Evolutionary conservation across 1,140 invertebrate species (phyloP), one percentile per base, ranked within the genome.

Genomic region (Drosophila yakuba): DNA sequence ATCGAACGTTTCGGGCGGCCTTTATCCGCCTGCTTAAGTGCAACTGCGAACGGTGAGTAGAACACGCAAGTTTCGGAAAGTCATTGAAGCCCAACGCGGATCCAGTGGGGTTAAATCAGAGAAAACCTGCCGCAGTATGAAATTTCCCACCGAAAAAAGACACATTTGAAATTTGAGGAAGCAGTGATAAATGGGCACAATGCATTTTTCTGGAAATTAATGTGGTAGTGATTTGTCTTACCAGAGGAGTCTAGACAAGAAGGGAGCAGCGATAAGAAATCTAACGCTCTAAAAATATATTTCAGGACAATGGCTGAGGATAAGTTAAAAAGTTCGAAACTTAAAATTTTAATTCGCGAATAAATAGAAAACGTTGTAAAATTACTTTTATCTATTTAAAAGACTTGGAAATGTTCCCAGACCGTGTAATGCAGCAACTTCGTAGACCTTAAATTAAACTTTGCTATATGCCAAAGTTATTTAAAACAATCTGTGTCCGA

Each of bases 1-100:
- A 98, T 92, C 94, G 94, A 57, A 97, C 96, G 2, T 98, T 98
- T 93, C 93, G 97, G 45, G 95, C 96, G 10, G 96, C 97, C 8
- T 98, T 98, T 89, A 94, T 97, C 32, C 93, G 96, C 45, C 93
- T 97, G 7, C 91, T 97, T 5, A 94, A 95, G 52, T 97, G 96
- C 93, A 95, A 95, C 84, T 97, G 96, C 90, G 94, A 95, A 77
- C 95, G 95, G 95, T 96, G 93, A 93, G 91, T 89, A 20, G 32
- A 10, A 36, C 8, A 1, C 10, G 2, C 10, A n/a, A 28, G 36
- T 38, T 45, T 28, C 15, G 7, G 38, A 5, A 14, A 12, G 8
- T 0, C 35, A 14, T 2, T 8, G 23, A 4, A 20, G 17, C 3
- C 35, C 15, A 36, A 23, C 20, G 36, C 44, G 28, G 7, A 8